Conservation (phyloP, 2,797 vertebrate genomes). For the Pteropus rufus region DNA sequence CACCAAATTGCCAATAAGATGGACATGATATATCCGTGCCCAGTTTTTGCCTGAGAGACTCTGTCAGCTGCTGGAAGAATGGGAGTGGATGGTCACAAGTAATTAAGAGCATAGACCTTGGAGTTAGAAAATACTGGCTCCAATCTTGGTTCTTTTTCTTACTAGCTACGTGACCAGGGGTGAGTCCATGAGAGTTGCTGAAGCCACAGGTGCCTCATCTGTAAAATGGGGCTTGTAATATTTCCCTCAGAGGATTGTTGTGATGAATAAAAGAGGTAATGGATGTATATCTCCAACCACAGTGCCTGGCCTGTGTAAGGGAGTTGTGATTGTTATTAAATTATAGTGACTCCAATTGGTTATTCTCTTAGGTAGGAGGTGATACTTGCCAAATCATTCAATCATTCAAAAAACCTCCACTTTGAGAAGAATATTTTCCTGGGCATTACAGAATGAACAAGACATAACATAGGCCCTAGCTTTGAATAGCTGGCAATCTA, state of each 20-base stretch:
- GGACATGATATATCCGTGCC: neutral
- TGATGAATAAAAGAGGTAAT: neutral
- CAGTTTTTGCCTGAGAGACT: neutral
- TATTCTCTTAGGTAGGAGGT: neutral
- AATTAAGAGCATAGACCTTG: neutral
- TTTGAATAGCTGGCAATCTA: neutral
- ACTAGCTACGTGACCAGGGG: neutral
- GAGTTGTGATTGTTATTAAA: neutral
- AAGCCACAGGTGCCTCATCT: neutral
- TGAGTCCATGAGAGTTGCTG: neutral
- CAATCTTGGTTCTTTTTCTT: neutral
- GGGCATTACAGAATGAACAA: neutral
- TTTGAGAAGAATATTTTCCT: neutral
- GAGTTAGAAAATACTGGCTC: neutral
- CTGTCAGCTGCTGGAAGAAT: neutral
- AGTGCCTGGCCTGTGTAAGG: neutral
- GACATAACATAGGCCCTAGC: neutral
- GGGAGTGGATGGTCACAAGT: neutral
- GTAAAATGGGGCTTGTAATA: neutral
- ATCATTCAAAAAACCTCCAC: neutral
- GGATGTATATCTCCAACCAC: neutral
- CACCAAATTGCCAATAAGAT: neutral
- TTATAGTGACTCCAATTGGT: neutral
- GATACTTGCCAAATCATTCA: neutral
- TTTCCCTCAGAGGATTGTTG: neutral